These are phyloP conservation scores for Oncorhynchus nerka DNA, from an alignment of 2,113 vertebrate species.

Conservation along the genomic window DNA sequence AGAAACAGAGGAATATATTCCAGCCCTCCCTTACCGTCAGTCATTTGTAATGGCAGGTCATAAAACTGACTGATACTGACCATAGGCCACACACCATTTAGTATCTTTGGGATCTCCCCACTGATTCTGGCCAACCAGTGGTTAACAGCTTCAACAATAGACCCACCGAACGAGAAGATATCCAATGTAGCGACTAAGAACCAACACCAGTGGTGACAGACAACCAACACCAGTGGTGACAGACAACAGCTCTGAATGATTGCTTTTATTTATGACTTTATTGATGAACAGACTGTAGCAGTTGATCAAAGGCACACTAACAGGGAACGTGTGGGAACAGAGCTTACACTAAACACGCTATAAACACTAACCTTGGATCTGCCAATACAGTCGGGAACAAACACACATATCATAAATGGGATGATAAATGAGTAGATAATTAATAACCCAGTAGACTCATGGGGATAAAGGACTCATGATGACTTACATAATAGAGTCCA, in stretches of 20 bases:
- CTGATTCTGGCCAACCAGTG: too few species aligned
- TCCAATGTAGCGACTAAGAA: neutral
- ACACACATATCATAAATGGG: conserved; percentile 26
- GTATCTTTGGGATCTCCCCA: too few species aligned
- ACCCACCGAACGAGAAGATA: too few species aligned
- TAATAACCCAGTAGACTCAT: neutral
- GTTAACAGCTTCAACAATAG: too few species aligned
- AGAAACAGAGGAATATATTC: neutral
- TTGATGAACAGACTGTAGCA: conserved; percentile 5
- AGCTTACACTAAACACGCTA: neutral
- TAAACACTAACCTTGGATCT: neutral
- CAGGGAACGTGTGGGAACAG: neutral
- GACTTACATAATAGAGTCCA: conserved; percentile 51
- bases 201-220: neutral
- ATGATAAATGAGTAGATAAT: conserved; percentile 37
- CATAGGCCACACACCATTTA: too few species aligned
- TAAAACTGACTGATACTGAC: conserved; percentile 35
- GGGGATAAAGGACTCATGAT: neutral
- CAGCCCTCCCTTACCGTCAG: conserved; percentile 1
- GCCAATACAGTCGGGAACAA: neutral
- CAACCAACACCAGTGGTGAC: neutral
- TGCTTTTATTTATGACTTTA: neutral
- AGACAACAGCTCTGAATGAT: neutral
- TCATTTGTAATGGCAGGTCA: conserved; percentile 15
- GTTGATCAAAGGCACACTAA: conserved; percentile 22